Evolutionary conservation across 2,888 invertebrate genomes (phyloP).

Genomic region (Tiliacea aurago): DNA sequence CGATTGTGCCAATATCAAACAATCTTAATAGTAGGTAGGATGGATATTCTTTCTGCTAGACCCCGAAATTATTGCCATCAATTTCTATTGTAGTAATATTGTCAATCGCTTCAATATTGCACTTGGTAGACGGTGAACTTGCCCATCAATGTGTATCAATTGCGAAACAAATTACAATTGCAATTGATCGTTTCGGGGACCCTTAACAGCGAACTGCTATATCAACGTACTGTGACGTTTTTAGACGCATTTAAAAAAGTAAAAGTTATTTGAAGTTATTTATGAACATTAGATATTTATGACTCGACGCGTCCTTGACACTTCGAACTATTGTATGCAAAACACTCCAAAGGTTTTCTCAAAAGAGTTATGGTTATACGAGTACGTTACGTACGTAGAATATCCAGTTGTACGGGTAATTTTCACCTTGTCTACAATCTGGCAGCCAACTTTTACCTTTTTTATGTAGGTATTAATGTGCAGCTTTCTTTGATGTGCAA

Average conservation of each 20-base stretch:
- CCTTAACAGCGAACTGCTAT: neutral
- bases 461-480: slow-evolving; percentile 16
- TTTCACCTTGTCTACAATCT: slow-evolving; percentile 28
- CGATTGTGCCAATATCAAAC: neutral
- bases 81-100: no score
- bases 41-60: neutral
- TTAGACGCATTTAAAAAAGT: neutral
- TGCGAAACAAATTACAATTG: no score
- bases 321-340: slow-evolving; percentile 52
- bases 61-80: no score
- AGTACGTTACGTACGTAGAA: slow-evolving; percentile 19
- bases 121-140: no score
- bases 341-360: slow-evolving; percentile 22
- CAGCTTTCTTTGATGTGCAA: slow-evolving; percentile 25
- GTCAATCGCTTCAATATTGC: no score
- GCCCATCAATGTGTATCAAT: no score
- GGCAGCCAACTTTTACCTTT: slow-evolving; percentile 36
- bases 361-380: slow-evolving; percentile 28
- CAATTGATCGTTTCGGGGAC: no score
- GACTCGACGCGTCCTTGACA: slow-evolving; percentile 40
- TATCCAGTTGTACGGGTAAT: slow-evolving; percentile 14
- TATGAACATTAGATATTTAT: slow-evolving; percentile 28
- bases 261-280: slow-evolving; percentile 26
- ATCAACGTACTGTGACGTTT: neutral
- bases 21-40: neutral